phyloP scores from a whole-genome alignment of 2,797 vertebrate genomes.

The Petrocephalus sullivani region DNA sequence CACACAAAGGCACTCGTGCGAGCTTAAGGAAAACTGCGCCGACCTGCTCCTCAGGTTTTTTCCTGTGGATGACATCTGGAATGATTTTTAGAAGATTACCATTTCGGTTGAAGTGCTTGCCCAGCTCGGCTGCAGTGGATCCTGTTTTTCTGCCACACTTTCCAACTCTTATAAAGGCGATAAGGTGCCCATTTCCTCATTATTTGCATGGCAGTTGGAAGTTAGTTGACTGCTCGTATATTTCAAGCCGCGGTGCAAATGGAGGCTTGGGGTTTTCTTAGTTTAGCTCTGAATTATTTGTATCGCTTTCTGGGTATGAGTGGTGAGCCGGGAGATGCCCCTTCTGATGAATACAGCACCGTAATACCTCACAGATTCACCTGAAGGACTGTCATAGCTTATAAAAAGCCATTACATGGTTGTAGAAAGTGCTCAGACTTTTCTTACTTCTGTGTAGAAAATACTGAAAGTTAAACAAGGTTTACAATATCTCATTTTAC shows the following conservation, averaged over 20 bases:
- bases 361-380: background rate
- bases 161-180: constrained; percentile 14
- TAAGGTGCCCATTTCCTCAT: constrained; percentile 49
- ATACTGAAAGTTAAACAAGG: background rate
- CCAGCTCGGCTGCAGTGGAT: background rate
- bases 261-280: constrained; percentile 20
- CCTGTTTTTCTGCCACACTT: background rate
- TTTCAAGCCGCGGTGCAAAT: constrained; percentile 52
- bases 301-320: background rate
- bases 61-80: background rate
- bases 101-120: background rate
- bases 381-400: background rate
- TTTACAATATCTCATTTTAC: background rate
- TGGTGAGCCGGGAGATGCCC: background rate
- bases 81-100: background rate
- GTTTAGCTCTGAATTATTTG: background rate
- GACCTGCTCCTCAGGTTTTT: constrained; percentile 17
- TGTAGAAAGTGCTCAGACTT: background rate
- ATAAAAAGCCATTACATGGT: background rate
- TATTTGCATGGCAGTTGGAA: constrained; percentile 70
- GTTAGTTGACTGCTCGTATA: constrained; percentile 41
- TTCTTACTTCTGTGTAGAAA: background rate
- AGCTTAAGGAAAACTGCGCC: background rate
- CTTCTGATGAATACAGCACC: background rate
- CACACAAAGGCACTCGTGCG: constrained; percentile 15